Base-by-base conservation (phyloP, 1,140 invertebrate genomes). In the Calycopis cecrops region DNA sequence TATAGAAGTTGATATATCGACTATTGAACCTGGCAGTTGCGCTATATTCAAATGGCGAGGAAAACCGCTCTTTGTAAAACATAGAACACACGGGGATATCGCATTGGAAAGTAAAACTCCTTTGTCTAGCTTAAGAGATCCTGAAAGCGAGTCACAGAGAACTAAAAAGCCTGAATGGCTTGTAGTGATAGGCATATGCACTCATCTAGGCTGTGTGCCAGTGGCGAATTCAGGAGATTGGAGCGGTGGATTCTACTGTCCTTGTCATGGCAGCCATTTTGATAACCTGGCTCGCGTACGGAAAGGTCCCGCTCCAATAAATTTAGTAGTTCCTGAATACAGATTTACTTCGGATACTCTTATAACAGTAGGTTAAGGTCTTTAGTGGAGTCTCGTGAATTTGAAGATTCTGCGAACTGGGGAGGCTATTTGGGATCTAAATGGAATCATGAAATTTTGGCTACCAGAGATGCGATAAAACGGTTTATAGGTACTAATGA, bases 181-280 rank as follows among this genome's bases (percentile, higher is more conserved):
- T 10, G 84, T 98, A 53, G 85, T 97, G 0, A 82, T 97, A 59
- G 96, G 95, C 57, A 92, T 98, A 48, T 98, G 96, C 83, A 98
- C 96, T 49, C 96, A 98, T 90, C 89, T 98, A 55, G 96, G 95
- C 62, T 96, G 95, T 87, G 91, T 96, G 17, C 94, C 94, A 40
- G 92, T 96, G 67, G 91, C 94, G 6, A 93, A 95, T 75, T 90
- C 93, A 49, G 94, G 96, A 42, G 95, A 90, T 71, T 90, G 87
- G 69, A 90, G 91, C 1, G 83, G 83, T 7, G 95, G 96, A 12
- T 97, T 95, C 71, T 97, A 95, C 75, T 98, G 96, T 75, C 96
- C 96, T 0, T 98, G 96, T 78, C 97, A 98, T 70, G 96, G 96
- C 18, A 97, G 96, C 56, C 96, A 98, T 80, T 98, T 95, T 73